Evolutionary conservation across 2,113 vertebrate genomes (phyloP).

Genomic region (Lota lota): DNA sequence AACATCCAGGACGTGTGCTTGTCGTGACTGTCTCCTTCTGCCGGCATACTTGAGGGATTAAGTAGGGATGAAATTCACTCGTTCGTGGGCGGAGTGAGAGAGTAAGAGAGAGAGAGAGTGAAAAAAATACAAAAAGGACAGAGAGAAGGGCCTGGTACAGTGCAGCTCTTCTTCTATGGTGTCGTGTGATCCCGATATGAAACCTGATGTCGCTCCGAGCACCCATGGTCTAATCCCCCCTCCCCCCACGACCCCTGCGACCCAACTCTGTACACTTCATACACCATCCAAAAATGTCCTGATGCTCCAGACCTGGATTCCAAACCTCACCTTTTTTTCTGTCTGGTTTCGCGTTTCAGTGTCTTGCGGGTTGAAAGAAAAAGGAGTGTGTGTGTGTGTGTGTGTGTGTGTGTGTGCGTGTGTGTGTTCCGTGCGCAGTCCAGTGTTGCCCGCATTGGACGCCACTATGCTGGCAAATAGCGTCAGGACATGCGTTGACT

Average conservation of each 20-base stretch:
- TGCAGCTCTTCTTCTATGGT: constrained; percentile 57
- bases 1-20: constrained; percentile 44
- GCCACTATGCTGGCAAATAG: no score
- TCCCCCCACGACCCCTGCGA: constrained; percentile 2
- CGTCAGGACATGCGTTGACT: no score
- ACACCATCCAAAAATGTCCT: background rate
- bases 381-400: no score
- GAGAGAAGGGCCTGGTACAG: constrained; percentile 34
- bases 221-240: constrained; percentile 31
- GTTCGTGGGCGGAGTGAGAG: constrained; percentile 48
- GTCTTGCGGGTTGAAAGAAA: no score
- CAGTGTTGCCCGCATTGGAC: no score
- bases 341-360: no score
- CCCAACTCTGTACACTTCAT: constrained; percentile 1
- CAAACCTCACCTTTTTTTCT: background rate
- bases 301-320: background rate
- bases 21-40: constrained; percentile 71
- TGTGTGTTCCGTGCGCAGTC: no score
- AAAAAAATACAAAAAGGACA: constrained; percentile 41
- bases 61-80: constrained; percentile 72
- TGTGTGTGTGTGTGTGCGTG: no score
- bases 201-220: constrained; percentile 53
- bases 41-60: constrained; percentile 76
- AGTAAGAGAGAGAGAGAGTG: constrained; percentile 22
- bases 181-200: constrained; percentile 57